Evolutionary conservation across 1,140 invertebrate genomes (phyloP).

Genomic region (Macrobrachium nipponense): DNA sequence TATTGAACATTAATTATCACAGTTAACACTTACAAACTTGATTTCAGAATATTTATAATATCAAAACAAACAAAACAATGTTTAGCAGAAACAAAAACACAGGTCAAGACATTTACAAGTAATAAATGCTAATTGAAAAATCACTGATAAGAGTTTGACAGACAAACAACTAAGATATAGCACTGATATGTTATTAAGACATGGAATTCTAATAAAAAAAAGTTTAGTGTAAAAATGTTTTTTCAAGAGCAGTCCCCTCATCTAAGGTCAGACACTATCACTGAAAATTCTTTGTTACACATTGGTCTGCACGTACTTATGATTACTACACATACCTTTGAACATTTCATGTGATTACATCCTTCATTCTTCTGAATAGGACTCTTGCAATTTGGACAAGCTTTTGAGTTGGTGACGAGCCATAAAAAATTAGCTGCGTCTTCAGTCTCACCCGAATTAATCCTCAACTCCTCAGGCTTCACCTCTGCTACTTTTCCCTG

Average conservation of each 20-base stretch:
- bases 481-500: slow-evolving; percentile 76
- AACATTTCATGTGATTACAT: slow-evolving; percentile 84
- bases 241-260: background rate
- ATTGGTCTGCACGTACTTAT: background rate
- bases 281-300: background rate
- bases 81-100: too few species aligned
- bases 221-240: background rate
- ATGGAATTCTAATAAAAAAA: too few species aligned
- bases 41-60: too few species aligned
- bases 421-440: slow-evolving; percentile 79
- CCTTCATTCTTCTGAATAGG: slow-evolving; percentile 84
- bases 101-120: too few species aligned
- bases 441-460: slow-evolving; percentile 75
- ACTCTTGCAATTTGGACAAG: slow-evolving; percentile 80
- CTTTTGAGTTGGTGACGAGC: slow-evolving; percentile 81
- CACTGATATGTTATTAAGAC: too few species aligned
- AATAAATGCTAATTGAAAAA: too few species aligned
- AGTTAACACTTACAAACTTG: background rate
- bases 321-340: slow-evolving; percentile 71
- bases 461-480: slow-evolving; percentile 76
- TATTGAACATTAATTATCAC: background rate
- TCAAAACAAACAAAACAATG: too few species aligned
- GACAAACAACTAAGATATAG: too few species aligned
- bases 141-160: too few species aligned
- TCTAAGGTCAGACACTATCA: background rate